phyloP scores from a whole-genome alignment of 2,113 vertebrate species.

The Raja brachyura region DNA sequence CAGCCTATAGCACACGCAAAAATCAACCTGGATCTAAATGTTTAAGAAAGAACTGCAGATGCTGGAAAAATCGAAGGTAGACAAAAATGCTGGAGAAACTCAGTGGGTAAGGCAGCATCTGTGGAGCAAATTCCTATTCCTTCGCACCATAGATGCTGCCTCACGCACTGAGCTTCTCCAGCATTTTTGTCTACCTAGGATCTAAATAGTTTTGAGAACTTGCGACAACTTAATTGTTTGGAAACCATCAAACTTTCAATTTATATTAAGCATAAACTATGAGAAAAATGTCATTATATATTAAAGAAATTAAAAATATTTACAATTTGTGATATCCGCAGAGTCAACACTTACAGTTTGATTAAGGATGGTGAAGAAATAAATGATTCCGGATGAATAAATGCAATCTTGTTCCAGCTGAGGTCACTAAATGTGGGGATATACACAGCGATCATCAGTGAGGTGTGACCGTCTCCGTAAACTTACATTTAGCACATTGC shows the following conservation, averaged over 20 bases:
- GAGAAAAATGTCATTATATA: neutral
- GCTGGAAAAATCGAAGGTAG: too few relatives aligned
- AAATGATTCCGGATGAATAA: constrained; percentile 71
- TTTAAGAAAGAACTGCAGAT: neutral
- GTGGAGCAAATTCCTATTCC: too few relatives aligned
- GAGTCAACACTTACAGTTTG: constrained; percentile 76
- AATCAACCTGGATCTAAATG: neutral
- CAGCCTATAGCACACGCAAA: neutral
- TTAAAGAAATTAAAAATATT: neutral
- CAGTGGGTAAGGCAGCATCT: too few relatives aligned
- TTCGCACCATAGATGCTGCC: too few relatives aligned
- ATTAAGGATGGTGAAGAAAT: constrained; percentile 74
- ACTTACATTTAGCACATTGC: neutral
- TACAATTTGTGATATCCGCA: neutral
- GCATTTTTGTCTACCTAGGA: neutral
- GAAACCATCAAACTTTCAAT: neutral
- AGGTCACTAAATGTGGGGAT: constrained; percentile 67
- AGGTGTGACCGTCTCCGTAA: neutral
- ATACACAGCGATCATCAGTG: constrained; percentile 23
- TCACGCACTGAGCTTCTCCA: too few relatives aligned
- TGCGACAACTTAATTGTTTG: neutral
- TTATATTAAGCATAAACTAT: neutral
- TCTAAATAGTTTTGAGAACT: neutral
- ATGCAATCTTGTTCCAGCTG: constrained; percentile 76
- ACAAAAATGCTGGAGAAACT: too few relatives aligned